A percentile compares a stretch with the other conserved stretches of the same genome.
These are phyloP conservation scores for Coremacera marginata DNA, from an alignment of 2,888 invertebrate genomes.

Conservation along the genomic window DNA sequence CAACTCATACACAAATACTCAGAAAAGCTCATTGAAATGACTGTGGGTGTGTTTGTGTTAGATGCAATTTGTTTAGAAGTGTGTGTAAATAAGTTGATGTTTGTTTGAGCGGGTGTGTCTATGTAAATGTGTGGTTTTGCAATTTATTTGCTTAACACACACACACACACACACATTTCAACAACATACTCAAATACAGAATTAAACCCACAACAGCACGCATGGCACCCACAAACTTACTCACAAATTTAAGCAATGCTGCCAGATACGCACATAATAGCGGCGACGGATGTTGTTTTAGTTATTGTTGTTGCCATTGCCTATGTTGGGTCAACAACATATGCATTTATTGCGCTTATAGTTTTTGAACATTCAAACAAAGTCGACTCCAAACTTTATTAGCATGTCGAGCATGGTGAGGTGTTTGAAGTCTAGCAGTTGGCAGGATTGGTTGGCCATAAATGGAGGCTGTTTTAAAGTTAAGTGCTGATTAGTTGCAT, in stretches of 20 bases:
- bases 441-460: too few relatives aligned
- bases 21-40: background rate
- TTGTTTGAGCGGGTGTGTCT: background rate
- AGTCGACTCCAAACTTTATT: background rate
- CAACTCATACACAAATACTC: background rate
- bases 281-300: background rate
- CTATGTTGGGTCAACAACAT: constrained; percentile 18
- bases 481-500: constrained; percentile 13
- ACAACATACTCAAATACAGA: background rate
- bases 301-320: background rate
- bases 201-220: background rate
- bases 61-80: background rate
- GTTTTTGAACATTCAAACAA: background rate
- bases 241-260: too few relatives aligned
- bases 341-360: constrained; percentile 13
- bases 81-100: background rate
- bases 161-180: background rate
- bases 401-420: too few relatives aligned
- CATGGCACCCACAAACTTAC: background rate
- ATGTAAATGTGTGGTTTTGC: constrained; percentile 23
- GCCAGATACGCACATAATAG: background rate
- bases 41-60: background rate
- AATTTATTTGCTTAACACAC: constrained; percentile 34
- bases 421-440: too few relatives aligned
- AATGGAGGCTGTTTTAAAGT: background rate